Evolutionary conservation across 1,140 invertebrate species (phyloP).

Genomic region (Lamellibrachia luymesi): DNA sequence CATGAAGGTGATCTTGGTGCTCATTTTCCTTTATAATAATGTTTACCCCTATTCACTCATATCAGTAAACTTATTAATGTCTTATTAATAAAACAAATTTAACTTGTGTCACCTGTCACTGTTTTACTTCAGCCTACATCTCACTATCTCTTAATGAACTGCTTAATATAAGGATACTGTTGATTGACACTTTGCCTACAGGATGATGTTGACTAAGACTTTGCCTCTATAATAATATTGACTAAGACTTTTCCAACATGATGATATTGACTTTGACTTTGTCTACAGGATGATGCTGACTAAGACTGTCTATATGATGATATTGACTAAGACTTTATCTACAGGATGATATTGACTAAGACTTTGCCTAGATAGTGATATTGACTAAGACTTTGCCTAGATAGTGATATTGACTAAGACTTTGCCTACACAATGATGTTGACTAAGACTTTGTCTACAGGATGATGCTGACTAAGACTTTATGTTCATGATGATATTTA

Average conservation of each 20-base stretch:
- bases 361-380: neutral
- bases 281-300: neutral
- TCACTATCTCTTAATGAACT: neutral
- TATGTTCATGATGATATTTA: neutral
- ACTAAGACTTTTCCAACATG: neutral
- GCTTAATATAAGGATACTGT: neutral
- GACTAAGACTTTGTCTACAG: slow-evolving; percentile 14
- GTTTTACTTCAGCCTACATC: neutral
- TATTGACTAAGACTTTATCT: neutral
- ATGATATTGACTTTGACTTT: neutral
- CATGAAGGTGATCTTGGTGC: neutral
- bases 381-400: neutral
- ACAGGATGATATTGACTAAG: neutral
- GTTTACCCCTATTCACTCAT: too few species aligned
- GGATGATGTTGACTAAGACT: slow-evolving; percentile 51
- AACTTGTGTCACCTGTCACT: neutral
- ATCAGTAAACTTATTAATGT: neutral
- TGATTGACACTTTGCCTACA: slow-evolving; percentile 18
- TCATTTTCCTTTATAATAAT: neutral
- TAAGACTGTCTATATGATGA: neutral
- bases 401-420: neutral
- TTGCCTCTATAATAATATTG: slow-evolving; percentile 19
- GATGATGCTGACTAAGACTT: slow-evolving; percentile 54
- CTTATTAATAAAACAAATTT: neutral
- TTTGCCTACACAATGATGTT: neutral